Evolutionary conservation across 2,113 vertebrate genomes (phyloP).

Genomic region (Genyomyrus donnyi): DNA sequence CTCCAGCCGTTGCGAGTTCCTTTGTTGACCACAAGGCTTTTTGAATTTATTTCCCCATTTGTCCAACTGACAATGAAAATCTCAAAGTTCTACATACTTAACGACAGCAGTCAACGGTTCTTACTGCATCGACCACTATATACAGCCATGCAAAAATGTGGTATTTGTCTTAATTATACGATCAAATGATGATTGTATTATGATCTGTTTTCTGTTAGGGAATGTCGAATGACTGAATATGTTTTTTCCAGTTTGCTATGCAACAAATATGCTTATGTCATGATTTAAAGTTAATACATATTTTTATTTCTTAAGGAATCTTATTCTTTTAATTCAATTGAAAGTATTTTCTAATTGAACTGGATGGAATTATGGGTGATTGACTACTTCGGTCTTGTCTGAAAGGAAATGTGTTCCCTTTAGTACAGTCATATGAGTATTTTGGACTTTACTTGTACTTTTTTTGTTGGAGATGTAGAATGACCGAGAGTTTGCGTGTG

Average conservation of each 20-base stretch:
- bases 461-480: neutral
- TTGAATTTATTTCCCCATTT: neutral
- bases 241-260: neutral
- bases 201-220: neutral
- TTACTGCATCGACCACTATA: neutral
- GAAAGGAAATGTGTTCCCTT: neutral
- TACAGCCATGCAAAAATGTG: neutral
- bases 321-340: neutral
- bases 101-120: neutral
- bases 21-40: neutral
- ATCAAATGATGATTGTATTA: neutral
- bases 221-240: neutral
- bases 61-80: neutral
- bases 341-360: neutral
- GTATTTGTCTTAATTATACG: neutral
- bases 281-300: neutral
- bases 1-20: neutral
- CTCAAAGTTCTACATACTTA: neutral
- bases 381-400: neutral
- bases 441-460: neutral
- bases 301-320: neutral
- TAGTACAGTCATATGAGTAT: neutral
- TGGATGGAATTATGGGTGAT: neutral
- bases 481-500: neutral
- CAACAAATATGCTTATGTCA: neutral